phyloP scores from a whole-genome alignment of 2,888 invertebrate genomes.

The Halictus quadricinctus region DNA sequence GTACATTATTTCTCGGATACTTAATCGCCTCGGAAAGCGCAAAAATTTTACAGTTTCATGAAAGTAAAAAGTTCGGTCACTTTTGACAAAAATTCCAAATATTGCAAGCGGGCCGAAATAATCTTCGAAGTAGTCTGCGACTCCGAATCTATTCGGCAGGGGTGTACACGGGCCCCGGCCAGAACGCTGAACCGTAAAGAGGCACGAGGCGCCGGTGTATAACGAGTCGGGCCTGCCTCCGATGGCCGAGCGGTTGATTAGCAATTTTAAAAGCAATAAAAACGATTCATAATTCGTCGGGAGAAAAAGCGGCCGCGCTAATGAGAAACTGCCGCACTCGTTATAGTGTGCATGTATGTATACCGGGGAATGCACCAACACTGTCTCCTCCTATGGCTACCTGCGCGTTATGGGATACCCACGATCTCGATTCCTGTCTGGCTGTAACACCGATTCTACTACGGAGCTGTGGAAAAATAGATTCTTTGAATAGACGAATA shows the following conservation, averaged over 20 bases:
- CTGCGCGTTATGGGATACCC: constrained; percentile 57
- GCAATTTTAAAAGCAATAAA: constrained; percentile 78
- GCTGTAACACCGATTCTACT: constrained; percentile 17
- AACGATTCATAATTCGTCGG: constrained; percentile 76
- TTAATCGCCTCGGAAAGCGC: too few relatives aligned
- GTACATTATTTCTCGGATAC: too few relatives aligned
- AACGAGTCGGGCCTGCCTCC: constrained; percentile 65
- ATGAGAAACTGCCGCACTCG: constrained; percentile 76
- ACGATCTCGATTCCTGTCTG: constrained; percentile 19
- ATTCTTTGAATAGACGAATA: background rate
- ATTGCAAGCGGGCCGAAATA: constrained; percentile 2
- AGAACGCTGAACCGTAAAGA: constrained; percentile 33
- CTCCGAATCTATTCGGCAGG: constrained; percentile 21
- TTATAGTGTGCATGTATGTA: constrained; percentile 53
- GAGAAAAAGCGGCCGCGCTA: constrained; percentile 75
- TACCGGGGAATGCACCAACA: background rate
- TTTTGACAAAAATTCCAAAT: background rate
- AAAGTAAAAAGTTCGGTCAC: too few relatives aligned
- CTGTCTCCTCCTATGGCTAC: constrained; percentile 21
- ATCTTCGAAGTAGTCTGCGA: background rate
- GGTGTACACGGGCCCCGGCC: constrained; percentile 41
- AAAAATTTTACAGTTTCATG: too few relatives aligned
- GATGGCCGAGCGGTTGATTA: constrained; percentile 72
- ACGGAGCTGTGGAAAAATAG: background rate
- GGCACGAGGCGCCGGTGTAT: constrained; percentile 47